Evolutionary conservation across 1,140 invertebrate species (phyloP).

Genomic region (Drosophila kurseongensis): DNA sequence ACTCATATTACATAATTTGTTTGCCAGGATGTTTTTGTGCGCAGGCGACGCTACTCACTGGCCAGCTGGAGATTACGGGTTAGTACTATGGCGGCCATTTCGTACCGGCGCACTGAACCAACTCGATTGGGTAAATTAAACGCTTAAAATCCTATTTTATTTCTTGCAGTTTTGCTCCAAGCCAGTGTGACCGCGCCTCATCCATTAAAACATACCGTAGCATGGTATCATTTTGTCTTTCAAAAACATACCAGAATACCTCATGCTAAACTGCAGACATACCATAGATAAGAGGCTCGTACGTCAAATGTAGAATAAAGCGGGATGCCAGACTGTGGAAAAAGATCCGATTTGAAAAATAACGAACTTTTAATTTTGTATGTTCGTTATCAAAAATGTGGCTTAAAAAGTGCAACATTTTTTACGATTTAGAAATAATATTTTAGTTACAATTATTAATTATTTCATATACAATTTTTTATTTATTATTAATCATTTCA

Average conservation of each 20-base stretch:
- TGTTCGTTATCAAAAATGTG: no score
- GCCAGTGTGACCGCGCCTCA: conserved; percentile 3
- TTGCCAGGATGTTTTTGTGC: conserved; percentile 2
- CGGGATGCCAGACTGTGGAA: neutral
- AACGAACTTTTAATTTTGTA: neutral
- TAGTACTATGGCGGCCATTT: conserved; percentile 79
- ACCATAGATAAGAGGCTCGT: neutral
- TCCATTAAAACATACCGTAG: neutral
- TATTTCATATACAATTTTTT: no score
- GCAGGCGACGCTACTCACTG: conserved; percentile 63
- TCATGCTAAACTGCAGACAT: neutral
- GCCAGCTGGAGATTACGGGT: conserved; percentile 76
- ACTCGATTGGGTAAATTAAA: conserved; percentile 21
- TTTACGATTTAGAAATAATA: no score
- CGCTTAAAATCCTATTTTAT: conserved; percentile 33
- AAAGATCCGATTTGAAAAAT: neutral
- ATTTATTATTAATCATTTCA: no score
- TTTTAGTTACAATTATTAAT: no score
- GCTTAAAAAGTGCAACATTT: no score
- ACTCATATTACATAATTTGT: conserved; percentile 69
- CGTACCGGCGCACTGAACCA: conserved; percentile 36
- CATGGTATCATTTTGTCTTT: no score
- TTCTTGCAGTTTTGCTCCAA: conserved; percentile 24
- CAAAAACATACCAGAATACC: no score
- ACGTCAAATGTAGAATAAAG: neutral